Base-by-base conservation (phyloP, 2,113 vertebrate species). In the Caloenas nicobarica region DNA sequence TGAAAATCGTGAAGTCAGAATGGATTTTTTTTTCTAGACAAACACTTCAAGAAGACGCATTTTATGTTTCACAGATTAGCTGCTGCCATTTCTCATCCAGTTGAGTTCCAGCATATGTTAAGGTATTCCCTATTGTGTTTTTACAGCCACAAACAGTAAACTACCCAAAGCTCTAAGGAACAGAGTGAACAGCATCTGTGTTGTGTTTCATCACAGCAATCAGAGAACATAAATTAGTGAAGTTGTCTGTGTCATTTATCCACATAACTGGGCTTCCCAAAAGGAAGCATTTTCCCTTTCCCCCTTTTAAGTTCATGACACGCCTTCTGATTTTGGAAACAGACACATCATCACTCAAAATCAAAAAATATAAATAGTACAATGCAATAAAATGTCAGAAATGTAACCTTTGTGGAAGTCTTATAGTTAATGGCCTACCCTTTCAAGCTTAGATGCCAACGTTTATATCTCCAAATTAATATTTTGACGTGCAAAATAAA, bases 101-200 rank as follows among this genome's bases (percentile, higher is more conserved):
- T 94, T 96, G 81, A 81, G 81, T 94, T 96, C 73, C 93, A 89
- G 92, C 97, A 97, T 97, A 97, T 96, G 96, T 84, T 97, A 66
- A 97, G 96, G 85, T 96, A 97, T 96, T 98, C 98, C 97, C 97
- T 83, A 62, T 54, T 34, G 92, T 76, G 88, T 74, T 93, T 97
- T 98, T 95, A 96, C 96, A 96, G 31, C 73, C 93, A 93, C 89
- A 95, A 97, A 98, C 91, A 96, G 85, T 89, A 93, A 98, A 97
- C 93, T 95, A 81, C 93, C 96, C 94, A 97, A 96, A 97, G 94
- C 97, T 97, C 98, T 14, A 36, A 96, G 93, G 97, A 94, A 83
- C 65, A 79, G 53, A 96, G 95, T 34, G 79, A 98, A 48, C 96
- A 97, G 96, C 96, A 84, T 97, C 88, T 62, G 93, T 88, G 90